Conservation (phyloP, 1,140 invertebrate genomes). For the Bactericera cockerelli region DNA sequence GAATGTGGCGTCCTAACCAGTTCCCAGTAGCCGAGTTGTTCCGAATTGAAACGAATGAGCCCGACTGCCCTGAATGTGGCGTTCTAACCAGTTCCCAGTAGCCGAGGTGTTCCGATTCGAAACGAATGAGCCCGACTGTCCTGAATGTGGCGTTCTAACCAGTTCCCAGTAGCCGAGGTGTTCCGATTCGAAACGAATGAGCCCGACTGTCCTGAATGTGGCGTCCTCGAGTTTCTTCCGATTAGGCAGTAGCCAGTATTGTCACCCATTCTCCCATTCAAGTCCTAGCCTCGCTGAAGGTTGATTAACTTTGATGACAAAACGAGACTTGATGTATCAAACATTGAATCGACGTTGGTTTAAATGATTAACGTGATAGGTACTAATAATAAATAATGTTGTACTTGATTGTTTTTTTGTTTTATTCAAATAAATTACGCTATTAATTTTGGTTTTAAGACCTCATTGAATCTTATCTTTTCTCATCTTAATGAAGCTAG, state of each 20-base stretch:
- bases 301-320: no score
- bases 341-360: no score
- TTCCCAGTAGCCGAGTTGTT: background rate
- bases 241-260: background rate
- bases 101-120: background rate
- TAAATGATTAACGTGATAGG: no score
- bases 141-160: background rate
- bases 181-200: background rate
- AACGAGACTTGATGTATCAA: no score
- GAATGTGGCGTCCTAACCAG: background rate
- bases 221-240: background rate
- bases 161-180: background rate
- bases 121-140: slow-evolving; percentile 3
- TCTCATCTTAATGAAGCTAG: no score
- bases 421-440: no score
- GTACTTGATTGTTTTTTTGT: no score
- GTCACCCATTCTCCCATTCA: no score
- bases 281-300: no score
- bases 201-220: slow-evolving; percentile 4
- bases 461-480: no score
- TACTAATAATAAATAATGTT: no score
- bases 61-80: slow-evolving; percentile 1
- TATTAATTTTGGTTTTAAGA: no score
- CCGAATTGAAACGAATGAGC: background rate
- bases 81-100: background rate